phyloP scores from a whole-genome alignment of 2,113 vertebrate species.

The Clarias batrachus region DNA sequence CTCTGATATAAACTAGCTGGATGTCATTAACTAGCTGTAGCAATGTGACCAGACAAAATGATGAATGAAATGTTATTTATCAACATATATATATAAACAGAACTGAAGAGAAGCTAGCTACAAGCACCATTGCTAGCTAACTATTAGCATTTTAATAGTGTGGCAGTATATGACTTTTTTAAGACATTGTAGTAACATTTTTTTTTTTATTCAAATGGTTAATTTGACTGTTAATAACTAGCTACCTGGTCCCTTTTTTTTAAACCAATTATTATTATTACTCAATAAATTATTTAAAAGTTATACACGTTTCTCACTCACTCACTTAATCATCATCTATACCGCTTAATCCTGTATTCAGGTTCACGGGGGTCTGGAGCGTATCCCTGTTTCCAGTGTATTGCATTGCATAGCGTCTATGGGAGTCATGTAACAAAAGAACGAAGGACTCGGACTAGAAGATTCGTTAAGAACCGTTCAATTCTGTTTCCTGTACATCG shows the following conservation, averaged over 20 bases:
- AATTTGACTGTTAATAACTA: not conserved
- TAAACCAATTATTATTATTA: not conserved
- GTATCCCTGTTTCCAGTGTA: no score
- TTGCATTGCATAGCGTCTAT: no score
- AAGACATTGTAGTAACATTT: not conserved
- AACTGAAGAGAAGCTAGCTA: not conserved
- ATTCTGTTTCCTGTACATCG: no score
- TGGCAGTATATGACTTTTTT: not conserved
- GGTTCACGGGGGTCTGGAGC: no score
- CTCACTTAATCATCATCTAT: no score
- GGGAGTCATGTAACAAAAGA: no score
- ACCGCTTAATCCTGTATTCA: no score
- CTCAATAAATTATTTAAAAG: no score
- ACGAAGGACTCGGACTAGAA: no score
- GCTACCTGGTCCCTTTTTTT: not conserved
- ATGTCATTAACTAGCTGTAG: not conserved
- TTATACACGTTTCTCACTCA: no score
- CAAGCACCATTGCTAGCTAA: not conserved
- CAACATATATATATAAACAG: not conserved
- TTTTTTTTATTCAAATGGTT: not conserved
- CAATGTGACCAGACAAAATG: not conserved
- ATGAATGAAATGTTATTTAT: not conserved
- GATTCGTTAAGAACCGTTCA: no score
- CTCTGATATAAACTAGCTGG: not conserved
- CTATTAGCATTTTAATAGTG: not conserved